Conservation (phyloP, 2,113 vertebrate species). For the Murina feae region DNA sequence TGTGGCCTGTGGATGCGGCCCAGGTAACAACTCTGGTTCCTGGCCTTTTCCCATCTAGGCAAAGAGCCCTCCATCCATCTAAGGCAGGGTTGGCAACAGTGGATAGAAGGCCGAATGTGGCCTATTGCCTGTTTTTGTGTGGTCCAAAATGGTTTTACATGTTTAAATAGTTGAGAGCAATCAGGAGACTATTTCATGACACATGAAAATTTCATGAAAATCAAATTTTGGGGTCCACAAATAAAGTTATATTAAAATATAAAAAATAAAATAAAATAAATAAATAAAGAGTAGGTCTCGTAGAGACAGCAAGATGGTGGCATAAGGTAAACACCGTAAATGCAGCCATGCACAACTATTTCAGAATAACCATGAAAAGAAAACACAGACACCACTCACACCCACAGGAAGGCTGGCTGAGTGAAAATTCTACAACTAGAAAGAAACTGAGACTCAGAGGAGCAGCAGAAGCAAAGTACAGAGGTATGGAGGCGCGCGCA, state of each 20-base stretch:
- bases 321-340: no score
- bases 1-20: not conserved
- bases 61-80: not conserved
- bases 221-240: not conserved
- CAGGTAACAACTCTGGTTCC: not conserved
- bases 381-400: no score
- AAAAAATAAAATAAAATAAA: no score
- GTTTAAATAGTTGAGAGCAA: not conserved
- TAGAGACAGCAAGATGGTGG: no score
- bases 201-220: not conserved
- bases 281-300: no score
- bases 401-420: no score
- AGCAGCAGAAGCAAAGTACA: no score
- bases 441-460: no score
- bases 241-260: not conserved
- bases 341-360: no score
- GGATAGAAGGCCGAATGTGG: not conserved
- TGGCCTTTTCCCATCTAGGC: not conserved
- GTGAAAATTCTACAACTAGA: no score
- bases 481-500: no score
- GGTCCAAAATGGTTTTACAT: not conserved
- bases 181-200: not conserved
- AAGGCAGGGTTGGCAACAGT: not conserved
- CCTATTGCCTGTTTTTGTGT: not conserved
- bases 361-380: no score